Conservation (phyloP, 2,113 vertebrate genomes). For the Pedetes capensis region DNA sequence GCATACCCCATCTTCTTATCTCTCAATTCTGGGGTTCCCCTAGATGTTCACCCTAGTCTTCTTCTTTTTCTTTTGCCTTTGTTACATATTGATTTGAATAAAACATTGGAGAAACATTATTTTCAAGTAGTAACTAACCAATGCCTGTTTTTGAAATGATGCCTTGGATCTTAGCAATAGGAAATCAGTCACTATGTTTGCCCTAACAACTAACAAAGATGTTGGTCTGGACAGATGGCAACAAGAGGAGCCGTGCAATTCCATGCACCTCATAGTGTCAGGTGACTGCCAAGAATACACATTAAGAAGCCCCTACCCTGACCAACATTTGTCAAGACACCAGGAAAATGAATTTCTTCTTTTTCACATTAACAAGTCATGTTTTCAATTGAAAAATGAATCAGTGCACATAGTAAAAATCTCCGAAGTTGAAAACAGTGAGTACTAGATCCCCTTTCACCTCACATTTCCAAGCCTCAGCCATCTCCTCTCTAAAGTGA, state of each 20-base stretch:
- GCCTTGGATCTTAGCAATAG: conserved; percentile 8
- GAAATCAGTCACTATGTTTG: not conserved
- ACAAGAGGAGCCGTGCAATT: not conserved
- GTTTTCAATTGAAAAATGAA: conserved; percentile 3
- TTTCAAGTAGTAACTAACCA: conserved; percentile 15
- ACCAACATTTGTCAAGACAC: not conserved
- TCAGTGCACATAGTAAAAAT: not conserved
- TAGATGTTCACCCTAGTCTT: not conserved
- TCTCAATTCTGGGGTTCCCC: not conserved
- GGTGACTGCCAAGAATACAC: not conserved
- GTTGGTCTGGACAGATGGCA: not conserved
- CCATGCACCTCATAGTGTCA: not conserved
- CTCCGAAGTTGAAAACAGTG: not conserved
- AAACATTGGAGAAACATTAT: not conserved
- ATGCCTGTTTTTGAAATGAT: not conserved
- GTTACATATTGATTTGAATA: not conserved
- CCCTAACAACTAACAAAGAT: not conserved
- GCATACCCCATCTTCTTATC: not conserved
- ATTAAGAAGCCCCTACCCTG: not conserved
- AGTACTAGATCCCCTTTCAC: not conserved
- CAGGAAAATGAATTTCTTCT: not conserved
- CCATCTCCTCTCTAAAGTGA: not conserved
- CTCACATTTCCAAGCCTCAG: not conserved
- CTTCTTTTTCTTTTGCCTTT: not conserved
- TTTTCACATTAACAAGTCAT: not conserved